Evolutionary conservation across 92 coral and sea anemone genomes (phyloP), one percentile per base, ranked within the genome.

Genomic region (Phenganax subtilis): DNA sequence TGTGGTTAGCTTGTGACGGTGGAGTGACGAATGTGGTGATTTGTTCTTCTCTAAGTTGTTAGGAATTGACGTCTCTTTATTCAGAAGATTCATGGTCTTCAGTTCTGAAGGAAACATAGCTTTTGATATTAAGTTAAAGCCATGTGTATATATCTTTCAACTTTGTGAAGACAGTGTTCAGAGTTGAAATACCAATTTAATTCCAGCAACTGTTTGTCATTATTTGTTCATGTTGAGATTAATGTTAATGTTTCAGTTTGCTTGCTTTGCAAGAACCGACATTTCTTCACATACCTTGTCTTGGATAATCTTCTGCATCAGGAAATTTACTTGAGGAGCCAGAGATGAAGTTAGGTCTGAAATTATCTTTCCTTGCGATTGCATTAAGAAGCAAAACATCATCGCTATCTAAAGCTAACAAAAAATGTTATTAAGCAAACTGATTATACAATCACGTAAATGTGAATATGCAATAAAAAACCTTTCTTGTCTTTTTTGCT

Each of bases 321-420:
- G 96, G 96, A 30, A 68, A 87, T 57, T 86, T 77, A 57, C 91
- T 85, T 59, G 83, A 71, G 54, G 99, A 96, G 52, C 99, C 99
- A 80, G 93, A 85, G 17, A 94, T 82, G 51, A 85, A 86, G 57
- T 89, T 85, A 74, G 89, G 90, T 80, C 89, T 90, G 54, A 71
- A 80, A 53, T 92, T 89, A 47, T 91, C 91, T 79, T 92, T 90
- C 12, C 91, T 88, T 57, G 96, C 51, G 25, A 96, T 89, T 63
- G 89, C 81, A 77, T 96, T 97, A n/a, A 96, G 96, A 17, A 96
- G 85, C 47, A 92, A 90, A 9, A 96, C 99, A 75, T 96, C 99
- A 67, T 96, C 99, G 52, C 90, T 93, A 72, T 90, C 96, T 64
- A 96, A 89, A 11, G 86, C 99, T 94, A 57, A 81, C 63, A 54